Percentiles rank a stretch among this genome's conserved stretches.
These are phyloP conservation scores for Platycheirus albimanus DNA, from an alignment of 2,888 invertebrate genomes.

Conservation along the genomic window DNA sequence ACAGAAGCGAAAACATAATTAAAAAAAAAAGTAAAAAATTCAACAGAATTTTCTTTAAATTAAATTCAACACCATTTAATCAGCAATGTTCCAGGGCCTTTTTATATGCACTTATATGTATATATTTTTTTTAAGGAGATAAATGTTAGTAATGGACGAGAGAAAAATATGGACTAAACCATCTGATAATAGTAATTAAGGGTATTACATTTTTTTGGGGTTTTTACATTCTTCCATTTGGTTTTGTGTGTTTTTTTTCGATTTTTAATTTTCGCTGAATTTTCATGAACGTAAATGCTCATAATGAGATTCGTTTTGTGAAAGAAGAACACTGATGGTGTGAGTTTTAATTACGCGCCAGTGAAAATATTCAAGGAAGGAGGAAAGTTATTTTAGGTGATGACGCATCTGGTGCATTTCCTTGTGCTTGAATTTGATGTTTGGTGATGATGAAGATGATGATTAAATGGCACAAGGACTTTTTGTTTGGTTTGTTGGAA, in stretches of 20 bases:
- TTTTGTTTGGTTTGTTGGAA: conserved; percentile 8
- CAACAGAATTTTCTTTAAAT: conserved; percentile 63
- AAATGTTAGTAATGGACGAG: conserved; percentile 57
- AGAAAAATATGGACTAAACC: conserved; percentile 54
- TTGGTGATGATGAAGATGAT: no score
- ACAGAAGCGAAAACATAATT: no score
- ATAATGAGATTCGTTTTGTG: conserved; percentile 21
- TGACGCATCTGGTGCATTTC: conserved; percentile 42
- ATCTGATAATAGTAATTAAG: conserved; percentile 69
- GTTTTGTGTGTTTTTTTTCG: conserved; percentile 1
- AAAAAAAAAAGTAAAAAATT: no score
- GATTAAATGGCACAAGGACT: conserved; percentile 23
- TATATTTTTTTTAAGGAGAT: conserved; percentile 33
- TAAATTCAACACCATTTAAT: conserved; percentile 65
- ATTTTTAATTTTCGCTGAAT: conserved; percentile 29
- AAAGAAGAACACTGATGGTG: conserved; percentile 24
- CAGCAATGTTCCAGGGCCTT: conserved; percentile 44
- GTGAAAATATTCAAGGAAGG: conserved; percentile 29
- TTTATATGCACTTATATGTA: conserved; percentile 27
- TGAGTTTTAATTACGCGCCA: conserved; percentile 32
- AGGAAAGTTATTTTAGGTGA: conserved; percentile 30
- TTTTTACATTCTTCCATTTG: conserved; percentile 23
- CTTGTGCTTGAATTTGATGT: conserved; percentile 12
- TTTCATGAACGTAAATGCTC: conserved; percentile 41
- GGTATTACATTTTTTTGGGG: conserved; percentile 48